phyloP scores from a whole-genome alignment of 2,888 invertebrate species.

The Chydorus sphaericus region DNA sequence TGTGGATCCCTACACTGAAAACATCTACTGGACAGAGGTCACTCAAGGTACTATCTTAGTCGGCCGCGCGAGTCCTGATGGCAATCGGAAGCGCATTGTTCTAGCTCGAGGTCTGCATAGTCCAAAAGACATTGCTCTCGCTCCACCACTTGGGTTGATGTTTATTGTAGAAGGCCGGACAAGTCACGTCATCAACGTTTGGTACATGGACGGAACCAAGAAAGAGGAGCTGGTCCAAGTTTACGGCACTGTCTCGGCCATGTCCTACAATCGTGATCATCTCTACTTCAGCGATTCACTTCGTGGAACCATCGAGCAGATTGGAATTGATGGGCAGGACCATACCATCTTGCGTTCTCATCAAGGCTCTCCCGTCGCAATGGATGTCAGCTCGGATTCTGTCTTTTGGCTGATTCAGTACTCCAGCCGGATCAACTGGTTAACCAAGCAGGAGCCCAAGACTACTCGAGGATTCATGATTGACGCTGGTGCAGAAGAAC shows the following conservation, averaged over 20 bases:
- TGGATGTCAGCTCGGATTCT: neutral
- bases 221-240: conserved; percentile 31
- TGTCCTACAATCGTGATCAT: neutral
- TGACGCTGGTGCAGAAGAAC: neutral
- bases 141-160: neutral
- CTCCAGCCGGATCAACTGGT: conserved; percentile 1
- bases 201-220: conserved; percentile 49
- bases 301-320: neutral
- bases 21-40: conserved; percentile 54
- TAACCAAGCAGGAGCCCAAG: neutral
- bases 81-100: neutral
- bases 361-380: neutral
- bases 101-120: conserved; percentile 3
- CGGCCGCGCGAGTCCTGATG: neutral
- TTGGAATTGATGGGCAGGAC: neutral
- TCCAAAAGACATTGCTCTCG: conserved; percentile 1
- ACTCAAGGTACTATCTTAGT: conserved; percentile 47
- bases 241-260: conserved; percentile 20
- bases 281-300: conserved; percentile 4
- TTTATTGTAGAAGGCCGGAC: conserved; percentile 1
- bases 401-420: conserved; percentile 1
- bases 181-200: conserved; percentile 40
- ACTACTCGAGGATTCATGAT: neutral
- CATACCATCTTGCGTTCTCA: conserved; percentile 1
- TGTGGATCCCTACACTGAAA: conserved; percentile 25